A percentile compares a stretch with the other conserved stretches of the same genome.
Evolutionary conservation across 2,113 vertebrate species (phyloP).

Genomic region (Sturnira hondurensis): DNA sequence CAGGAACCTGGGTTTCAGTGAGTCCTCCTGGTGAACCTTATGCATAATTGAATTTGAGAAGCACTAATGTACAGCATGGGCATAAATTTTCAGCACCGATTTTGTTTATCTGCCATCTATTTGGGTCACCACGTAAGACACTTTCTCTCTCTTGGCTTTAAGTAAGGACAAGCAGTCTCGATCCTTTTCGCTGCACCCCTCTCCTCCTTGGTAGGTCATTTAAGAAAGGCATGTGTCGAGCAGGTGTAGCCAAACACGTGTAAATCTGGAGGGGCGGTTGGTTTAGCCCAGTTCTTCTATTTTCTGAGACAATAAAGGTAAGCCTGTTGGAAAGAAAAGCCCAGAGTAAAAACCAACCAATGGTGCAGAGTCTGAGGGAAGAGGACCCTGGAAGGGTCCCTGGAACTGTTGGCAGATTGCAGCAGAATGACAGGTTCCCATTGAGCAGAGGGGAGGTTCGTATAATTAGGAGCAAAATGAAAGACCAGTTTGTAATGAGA

Average conservation of each 20-base stretch:
- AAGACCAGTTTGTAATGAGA: background rate
- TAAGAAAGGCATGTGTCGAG: accelerated
- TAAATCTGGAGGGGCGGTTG: background rate
- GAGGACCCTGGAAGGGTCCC: background rate
- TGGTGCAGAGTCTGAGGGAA: background rate
- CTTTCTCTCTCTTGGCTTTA: background rate
- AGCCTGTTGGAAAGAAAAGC: background rate
- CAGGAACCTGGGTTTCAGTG: background rate
- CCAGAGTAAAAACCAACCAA: background rate
- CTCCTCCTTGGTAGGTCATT: background rate
- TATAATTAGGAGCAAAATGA: background rate
- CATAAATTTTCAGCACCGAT: background rate
- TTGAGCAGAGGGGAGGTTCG: background rate
- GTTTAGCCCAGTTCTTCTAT: background rate
- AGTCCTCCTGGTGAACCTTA: background rate
- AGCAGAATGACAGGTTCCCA: background rate
- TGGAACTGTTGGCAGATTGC: background rate
- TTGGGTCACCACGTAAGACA: background rate
- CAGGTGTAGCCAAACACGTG: background rate
- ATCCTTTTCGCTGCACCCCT: background rate
- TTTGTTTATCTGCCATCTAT: background rate
- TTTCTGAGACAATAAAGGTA: background rate
- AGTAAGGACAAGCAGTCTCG: background rate
- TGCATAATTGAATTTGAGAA: background rate
- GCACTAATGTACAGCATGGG: background rate